Percentiles rank a stretch among this genome's conserved stretches.
These are phyloP conservation scores for Prosapia bicincta DNA, from an alignment of 2,888 invertebrate species.

Conservation along the genomic window DNA sequence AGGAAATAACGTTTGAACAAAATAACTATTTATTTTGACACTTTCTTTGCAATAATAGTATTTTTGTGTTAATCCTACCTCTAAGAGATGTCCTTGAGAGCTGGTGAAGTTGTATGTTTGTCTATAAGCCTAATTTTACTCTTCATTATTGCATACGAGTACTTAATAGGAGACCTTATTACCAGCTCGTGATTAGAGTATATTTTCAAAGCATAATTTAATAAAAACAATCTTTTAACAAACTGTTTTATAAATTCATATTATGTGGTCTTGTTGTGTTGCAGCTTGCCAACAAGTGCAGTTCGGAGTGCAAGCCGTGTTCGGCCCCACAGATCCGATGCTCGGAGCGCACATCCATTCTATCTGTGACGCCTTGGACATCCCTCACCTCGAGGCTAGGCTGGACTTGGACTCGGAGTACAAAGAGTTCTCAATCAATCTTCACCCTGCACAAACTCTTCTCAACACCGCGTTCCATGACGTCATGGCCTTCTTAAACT, in stretches of 20 bases:
- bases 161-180: too few species aligned
- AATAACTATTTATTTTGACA: too few species aligned
- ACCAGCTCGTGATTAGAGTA: background rate
- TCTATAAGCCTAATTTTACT: too few species aligned
- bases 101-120: too few species aligned
- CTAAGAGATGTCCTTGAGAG: too few species aligned
- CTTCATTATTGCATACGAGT: background rate
- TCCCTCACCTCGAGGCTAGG: conserved; percentile 72
- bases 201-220: background rate
- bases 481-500: conserved; percentile 71
- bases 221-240: background rate
- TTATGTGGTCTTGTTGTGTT: too few species aligned
- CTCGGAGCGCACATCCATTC: conserved; percentile 73
- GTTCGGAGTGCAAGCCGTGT: conserved; percentile 68
- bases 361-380: conserved; percentile 74
- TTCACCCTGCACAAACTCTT: conserved; percentile 69
- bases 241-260: too few species aligned
- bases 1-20: too few species aligned
- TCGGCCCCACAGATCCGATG: conserved; percentile 72
- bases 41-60: too few species aligned
- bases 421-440: conserved; percentile 71
- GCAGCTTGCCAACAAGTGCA: conserved; percentile 68
- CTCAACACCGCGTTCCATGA: conserved; percentile 72
- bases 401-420: conserved; percentile 56
- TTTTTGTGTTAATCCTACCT: too few species aligned